These are phyloP conservation scores for Spialia ferax DNA, from an alignment of 2,888 invertebrate species.

Conservation along the genomic window DNA sequence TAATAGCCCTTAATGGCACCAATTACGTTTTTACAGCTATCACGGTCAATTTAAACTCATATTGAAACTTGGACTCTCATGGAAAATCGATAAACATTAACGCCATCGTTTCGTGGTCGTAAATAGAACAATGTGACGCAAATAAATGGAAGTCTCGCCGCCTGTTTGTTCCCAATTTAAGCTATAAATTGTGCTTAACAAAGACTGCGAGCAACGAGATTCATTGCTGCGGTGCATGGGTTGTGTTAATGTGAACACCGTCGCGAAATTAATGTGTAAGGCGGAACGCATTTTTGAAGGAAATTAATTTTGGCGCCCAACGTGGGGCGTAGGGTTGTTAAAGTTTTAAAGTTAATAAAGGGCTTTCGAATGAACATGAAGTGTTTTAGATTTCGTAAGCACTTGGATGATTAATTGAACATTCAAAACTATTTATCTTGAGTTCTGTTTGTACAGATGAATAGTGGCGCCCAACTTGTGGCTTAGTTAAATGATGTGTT, in stretches of 20 bases:
- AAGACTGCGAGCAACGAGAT: slow-evolving; percentile 14
- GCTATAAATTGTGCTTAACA: slow-evolving; percentile 29
- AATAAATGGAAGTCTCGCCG: slow-evolving; percentile 24
- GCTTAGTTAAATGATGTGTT: neutral
- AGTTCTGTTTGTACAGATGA: too few relatives aligned
- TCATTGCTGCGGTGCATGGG: slow-evolving; percentile 26
- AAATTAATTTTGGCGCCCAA: slow-evolving; percentile 21
- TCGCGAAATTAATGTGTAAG: neutral
- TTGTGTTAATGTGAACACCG: slow-evolving; percentile 7
- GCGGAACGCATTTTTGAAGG: neutral
- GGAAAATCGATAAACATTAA: slow-evolving; percentile 17
- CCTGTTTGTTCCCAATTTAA: slow-evolving; percentile 33
- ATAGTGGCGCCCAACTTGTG: neutral
- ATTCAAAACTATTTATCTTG: too few relatives aligned
- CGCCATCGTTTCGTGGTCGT: neutral
- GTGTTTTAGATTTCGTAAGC: too few relatives aligned
- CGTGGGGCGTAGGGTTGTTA: neutral
- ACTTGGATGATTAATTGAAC: too few relatives aligned
- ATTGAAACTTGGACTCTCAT: neutral
- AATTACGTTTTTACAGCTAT: neutral
- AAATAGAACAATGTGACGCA: slow-evolving; percentile 35
- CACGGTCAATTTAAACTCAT: slow-evolving; percentile 5
- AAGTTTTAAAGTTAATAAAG: too few relatives aligned
- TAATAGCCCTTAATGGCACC: neutral
- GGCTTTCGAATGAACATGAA: too few relatives aligned